Evolutionary conservation across 1,140 invertebrate genomes (phyloP).

Genomic region (Hesperophylax magnus): DNA sequence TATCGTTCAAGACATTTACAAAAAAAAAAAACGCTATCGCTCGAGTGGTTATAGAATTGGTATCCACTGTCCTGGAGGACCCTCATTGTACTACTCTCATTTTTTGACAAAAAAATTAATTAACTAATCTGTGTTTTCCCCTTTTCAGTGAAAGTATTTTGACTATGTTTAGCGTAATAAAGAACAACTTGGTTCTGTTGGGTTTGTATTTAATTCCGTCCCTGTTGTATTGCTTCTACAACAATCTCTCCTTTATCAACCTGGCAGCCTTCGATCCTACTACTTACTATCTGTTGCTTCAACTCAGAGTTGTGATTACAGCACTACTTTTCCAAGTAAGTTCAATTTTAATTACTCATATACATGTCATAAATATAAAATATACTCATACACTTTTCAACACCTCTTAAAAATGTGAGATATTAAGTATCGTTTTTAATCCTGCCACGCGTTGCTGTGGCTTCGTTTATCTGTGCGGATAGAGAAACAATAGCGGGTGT

Average conservation of each 20-base stretch:
- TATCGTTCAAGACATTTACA: too few species aligned
- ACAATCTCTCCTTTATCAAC: constrained; percentile 95
- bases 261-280: constrained; percentile 93
- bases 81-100: too few species aligned
- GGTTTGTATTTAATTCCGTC: constrained; percentile 92
- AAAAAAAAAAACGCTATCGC: too few species aligned
- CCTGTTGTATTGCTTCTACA: constrained; percentile 94
- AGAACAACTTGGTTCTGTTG: constrained; percentile 78
- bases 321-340: constrained; percentile 93
- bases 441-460: too few species aligned
- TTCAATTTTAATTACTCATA: background rate
- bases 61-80: too few species aligned
- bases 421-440: background rate
- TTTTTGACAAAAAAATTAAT: too few species aligned
- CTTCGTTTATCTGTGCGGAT: too few species aligned
- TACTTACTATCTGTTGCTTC: constrained; percentile 93
- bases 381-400: background rate
- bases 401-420: background rate
- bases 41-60: too few species aligned
- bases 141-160: constrained; percentile 68
- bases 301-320: constrained; percentile 93
- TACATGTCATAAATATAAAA: background rate
- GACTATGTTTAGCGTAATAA: constrained; percentile 71
- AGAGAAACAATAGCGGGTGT: too few species aligned
- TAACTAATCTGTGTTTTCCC: constrained; percentile 43